These are phyloP conservation scores for Lagenorhynchus albirostris DNA, from an alignment of 2,113 vertebrate species.

Conservation along the genomic window DNA sequence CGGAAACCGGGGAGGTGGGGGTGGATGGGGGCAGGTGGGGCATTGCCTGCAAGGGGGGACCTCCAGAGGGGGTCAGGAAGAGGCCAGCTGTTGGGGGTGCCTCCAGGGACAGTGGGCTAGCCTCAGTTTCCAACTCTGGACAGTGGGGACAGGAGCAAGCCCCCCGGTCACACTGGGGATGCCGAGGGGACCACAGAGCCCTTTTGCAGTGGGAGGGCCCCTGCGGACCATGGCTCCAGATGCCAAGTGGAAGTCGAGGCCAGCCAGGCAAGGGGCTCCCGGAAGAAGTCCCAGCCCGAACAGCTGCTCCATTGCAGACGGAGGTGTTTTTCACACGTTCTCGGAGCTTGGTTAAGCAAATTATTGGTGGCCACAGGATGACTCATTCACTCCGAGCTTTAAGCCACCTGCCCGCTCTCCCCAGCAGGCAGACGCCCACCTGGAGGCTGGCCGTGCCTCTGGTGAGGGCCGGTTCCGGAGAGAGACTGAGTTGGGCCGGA, in stretches of 20 bases:
- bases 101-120: background rate
- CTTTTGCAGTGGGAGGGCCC: background rate
- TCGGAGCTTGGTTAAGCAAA: slow-evolving; percentile 57
- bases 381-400: slow-evolving; percentile 50
- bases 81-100: rapidly evolving
- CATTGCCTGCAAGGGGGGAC: background rate
- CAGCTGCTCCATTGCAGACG: background rate
- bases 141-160: background rate
- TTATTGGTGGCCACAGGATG: slow-evolving; percentile 50
- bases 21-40: background rate
- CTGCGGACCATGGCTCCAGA: background rate
- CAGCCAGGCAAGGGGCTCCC: background rate
- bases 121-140: background rate
- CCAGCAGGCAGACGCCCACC: background rate
- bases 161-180: background rate
- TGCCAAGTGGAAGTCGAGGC: background rate
- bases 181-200: background rate
- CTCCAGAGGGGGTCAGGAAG: background rate
- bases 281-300: background rate
- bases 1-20: background rate
- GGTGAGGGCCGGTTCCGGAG: background rate
- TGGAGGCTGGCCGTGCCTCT: background rate
- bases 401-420: background rate
- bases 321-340: slow-evolving; percentile 46
- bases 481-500: background rate